Conservation (phyloP, 2,797 vertebrate genomes). For the Arremon aurantiirostris region DNA sequence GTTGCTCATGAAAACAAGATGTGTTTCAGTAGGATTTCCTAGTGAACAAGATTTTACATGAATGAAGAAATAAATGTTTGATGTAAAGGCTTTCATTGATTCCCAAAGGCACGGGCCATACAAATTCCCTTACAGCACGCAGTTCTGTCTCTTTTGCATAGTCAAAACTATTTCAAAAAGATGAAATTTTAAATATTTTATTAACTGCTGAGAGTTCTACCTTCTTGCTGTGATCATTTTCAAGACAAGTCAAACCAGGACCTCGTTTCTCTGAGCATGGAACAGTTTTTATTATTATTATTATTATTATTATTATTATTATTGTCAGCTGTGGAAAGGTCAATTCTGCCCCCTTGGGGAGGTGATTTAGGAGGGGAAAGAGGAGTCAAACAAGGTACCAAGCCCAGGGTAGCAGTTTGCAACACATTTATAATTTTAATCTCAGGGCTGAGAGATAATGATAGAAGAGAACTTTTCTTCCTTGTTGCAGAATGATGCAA, state of each 20-base stretch:
- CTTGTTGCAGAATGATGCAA: slow-evolving; percentile 15
- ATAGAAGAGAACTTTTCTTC: background rate
- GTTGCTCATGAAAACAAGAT: background rate
- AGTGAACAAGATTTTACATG: slow-evolving; percentile 26
- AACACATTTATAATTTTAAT: background rate
- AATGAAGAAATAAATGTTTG: slow-evolving; percentile 63
- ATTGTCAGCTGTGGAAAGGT: background rate
- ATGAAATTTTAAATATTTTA: background rate
- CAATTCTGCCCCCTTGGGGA: background rate
- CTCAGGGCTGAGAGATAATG: background rate
- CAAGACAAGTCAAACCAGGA: background rate
- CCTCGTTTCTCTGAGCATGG: background rate
- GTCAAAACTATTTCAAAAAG: background rate
- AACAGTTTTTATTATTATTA: background rate
- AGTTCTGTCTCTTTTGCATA: background rate
- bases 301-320: background rate
- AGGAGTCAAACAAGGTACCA: background rate
- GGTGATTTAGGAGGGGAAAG: background rate
- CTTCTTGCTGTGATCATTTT: background rate
- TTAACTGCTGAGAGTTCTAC: background rate
- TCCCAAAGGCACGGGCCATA: slow-evolving; percentile 22
- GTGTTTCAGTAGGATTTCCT: slow-evolving; percentile 16
- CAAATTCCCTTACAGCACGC: background rate
- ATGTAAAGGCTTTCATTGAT: slow-evolving; percentile 51
- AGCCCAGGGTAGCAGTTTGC: slow-evolving; percentile 16